Base-by-base conservation (phyloP, 2,113 vertebrate genomes). In the Podarcis cretensis region DNA sequence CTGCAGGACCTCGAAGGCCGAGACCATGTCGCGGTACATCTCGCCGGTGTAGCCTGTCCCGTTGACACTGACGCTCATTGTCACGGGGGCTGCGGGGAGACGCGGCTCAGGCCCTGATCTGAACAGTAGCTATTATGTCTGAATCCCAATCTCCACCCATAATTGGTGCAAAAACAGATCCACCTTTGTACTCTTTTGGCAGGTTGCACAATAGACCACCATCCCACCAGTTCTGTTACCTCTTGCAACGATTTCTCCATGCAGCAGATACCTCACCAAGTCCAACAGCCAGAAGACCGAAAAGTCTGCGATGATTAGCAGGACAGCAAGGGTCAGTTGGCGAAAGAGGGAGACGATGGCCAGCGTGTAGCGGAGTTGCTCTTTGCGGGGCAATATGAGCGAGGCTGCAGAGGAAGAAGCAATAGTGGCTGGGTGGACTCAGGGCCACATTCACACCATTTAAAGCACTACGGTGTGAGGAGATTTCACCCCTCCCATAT, bases 271-370 rank as follows among this genome's bases (percentile, higher is more conserved):
- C 48, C 96, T 96, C 83, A 98, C 94, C 90, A 98, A 94, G 83
- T 98, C 98, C 0, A 99, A 96, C 1, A 98, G 89, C 98, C 98
- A 99, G 96, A 98, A 99, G 81, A 99, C 93, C 13, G 97, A 82
- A 18, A 98, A 98, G 94, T 99, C 98, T 1, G 98, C 92, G 9
- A 94, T 92, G 83, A 99, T 90, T 35, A 98, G 86, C 85, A 98
- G 27, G 20, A 96, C 0, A 1, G 96, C 96, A 0, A 98, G 59
- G 20, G 97, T 37, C 25, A 97, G 10, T 2, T 98, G 97, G 14
- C 90, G 96, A 40, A 97, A 63, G 9, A 98, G 91, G 0, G 82
- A 88, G 73, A 92, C n/a, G 59, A 96, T 43, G 21, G 96, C 94
- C 82, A 96, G 3, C 1, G 92, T 1, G 0, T 96, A 96, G 0